phyloP scores from a whole-genome alignment of 2,797 vertebrate species.

The Pogonophryne albipinna region DNA sequence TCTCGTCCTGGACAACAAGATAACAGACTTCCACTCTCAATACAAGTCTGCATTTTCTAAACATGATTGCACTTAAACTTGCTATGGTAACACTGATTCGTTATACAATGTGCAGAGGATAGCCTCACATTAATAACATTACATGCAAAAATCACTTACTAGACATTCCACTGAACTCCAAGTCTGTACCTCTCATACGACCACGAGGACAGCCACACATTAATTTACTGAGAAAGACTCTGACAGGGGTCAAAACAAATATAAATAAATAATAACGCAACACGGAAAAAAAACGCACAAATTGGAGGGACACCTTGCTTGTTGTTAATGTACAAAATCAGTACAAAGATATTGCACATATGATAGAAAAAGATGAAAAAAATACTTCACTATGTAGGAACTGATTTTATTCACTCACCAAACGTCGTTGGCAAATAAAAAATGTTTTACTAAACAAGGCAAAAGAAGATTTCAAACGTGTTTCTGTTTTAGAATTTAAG shows the following conservation, averaged over 20 bases:
- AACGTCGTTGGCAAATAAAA: conserved; percentile 53
- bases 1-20: conserved; percentile 91
- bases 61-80: conserved; percentile 92
- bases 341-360: conserved; percentile 85
- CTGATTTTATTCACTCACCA: conserved; percentile 67
- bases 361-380: conserved; percentile 70
- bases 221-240: conserved; percentile 71
- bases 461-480: conserved; percentile 59
- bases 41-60: conserved; percentile 87
- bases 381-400: conserved; percentile 66
- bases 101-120: conserved; percentile 91
- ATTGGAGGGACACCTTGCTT: conserved; percentile 65
- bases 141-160: conserved; percentile 90
- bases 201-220: conserved; percentile 68
- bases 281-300: conserved; percentile 59
- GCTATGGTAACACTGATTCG: conserved; percentile 92
- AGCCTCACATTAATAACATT: conserved; percentile 88
- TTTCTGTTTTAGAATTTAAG: conserved; percentile 52
- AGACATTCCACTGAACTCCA: conserved; percentile 85
- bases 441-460: conserved; percentile 63
- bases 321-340: conserved; percentile 79
- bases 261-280: conserved; percentile 79
- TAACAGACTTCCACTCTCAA: conserved; percentile 85
- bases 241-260: conserved; percentile 66
- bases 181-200: conserved; percentile 70